These are phyloP conservation scores for Alosa alosa DNA, from an alignment of 2,113 vertebrate species.

Conservation along the genomic window DNA sequence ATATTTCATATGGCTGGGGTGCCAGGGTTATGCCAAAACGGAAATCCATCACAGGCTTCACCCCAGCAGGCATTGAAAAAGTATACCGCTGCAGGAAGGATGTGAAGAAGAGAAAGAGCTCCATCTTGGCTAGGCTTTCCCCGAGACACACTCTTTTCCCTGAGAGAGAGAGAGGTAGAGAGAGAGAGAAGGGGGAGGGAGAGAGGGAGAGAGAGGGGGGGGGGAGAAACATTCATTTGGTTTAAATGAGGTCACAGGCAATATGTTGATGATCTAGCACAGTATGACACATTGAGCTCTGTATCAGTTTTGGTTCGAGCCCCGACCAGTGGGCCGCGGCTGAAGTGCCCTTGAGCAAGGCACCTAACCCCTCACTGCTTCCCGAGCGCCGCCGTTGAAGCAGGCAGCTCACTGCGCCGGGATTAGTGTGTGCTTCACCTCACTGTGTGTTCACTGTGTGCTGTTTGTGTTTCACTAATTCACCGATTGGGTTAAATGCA, in stretches of 20 bases:
- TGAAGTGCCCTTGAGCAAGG: too few relatives aligned
- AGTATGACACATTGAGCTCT: background rate
- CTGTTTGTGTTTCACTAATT: too few relatives aligned
- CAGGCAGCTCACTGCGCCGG: too few relatives aligned
- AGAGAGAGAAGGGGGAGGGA: background rate
- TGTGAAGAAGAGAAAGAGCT: slow-evolving; percentile 61
- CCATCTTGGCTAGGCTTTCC: slow-evolving; percentile 38
- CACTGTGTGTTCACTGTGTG: too few relatives aligned
- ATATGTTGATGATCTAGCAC: background rate
- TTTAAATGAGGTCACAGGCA: background rate
- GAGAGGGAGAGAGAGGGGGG: background rate
- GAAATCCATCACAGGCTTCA: slow-evolving; percentile 24
- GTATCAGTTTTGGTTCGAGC: background rate
- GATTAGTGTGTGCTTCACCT: too few relatives aligned
- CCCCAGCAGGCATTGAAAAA: slow-evolving; percentile 30
- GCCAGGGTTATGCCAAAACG: slow-evolving; percentile 31
- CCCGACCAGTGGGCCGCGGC: too few relatives aligned
- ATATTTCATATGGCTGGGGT: slow-evolving; percentile 27
- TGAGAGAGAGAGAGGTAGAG: slow-evolving; percentile 46
- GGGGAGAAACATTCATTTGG: background rate
- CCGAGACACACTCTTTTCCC: slow-evolving; percentile 52
- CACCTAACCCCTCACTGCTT: too few relatives aligned
- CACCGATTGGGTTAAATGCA: too few relatives aligned
- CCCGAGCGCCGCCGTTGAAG: too few relatives aligned
- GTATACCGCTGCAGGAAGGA: slow-evolving; percentile 34